Percentiles rank a stretch among this genome's conserved stretches.
Evolutionary conservation across 2,888 invertebrate species (phyloP).

Genomic region (Lasioglossum figueresi): DNA sequence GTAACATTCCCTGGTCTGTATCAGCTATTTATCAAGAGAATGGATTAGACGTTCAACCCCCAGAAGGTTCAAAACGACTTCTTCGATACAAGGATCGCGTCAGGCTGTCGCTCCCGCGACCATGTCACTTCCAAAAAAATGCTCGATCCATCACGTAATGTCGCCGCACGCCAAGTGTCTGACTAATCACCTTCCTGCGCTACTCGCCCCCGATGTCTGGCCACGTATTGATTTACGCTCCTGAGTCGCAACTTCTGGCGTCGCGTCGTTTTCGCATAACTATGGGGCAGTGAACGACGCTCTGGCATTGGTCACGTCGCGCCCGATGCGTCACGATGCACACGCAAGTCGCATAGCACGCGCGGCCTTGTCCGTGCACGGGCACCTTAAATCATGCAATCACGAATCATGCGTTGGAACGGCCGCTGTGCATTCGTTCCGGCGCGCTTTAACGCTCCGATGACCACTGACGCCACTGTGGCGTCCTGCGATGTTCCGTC

Average conservation of each 20-base stretch:
- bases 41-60: not conserved
- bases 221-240: conserved; percentile 28
- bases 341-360: conserved; percentile 51
- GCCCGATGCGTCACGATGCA: conserved; percentile 28
- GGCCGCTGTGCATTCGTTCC: not conserved
- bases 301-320: not conserved
- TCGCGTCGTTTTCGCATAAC: conserved; percentile 11
- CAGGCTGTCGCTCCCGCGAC: not conserved
- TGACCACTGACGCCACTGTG: not conserved
- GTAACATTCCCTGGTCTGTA: not conserved
- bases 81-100: not conserved
- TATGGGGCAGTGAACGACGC: not conserved
- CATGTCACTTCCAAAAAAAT: conserved; percentile 5
- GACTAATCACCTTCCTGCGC: conserved; percentile 28
- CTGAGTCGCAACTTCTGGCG: not conserved
- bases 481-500: not conserved
- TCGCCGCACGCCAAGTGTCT: not conserved
- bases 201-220: conserved; percentile 4
- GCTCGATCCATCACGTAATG: not conserved
- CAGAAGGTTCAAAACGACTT: not conserved
- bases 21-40: not conserved
- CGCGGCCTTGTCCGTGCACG: conserved; percentile 40
- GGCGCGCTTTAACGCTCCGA: not conserved
- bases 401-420: not conserved
- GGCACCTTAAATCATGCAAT: conserved; percentile 56